These are phyloP conservation scores for Seira ritae DNA, from an alignment of 2,888 invertebrate genomes.

Conservation along the genomic window DNA sequence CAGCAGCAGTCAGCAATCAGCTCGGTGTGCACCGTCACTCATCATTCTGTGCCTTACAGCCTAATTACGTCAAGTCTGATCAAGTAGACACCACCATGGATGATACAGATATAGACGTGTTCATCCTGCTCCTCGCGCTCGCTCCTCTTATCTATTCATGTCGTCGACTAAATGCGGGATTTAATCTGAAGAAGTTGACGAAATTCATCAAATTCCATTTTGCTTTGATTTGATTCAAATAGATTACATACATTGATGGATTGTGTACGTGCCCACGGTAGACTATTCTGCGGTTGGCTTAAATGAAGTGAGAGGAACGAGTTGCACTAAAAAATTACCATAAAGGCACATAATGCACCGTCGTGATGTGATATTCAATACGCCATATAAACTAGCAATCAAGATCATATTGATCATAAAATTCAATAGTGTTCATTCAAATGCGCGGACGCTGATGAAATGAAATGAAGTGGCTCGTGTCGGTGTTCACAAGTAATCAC, in stretches of 20 bases:
- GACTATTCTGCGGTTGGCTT: neutral
- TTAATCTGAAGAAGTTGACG: neutral
- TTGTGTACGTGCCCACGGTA: too few relatives aligned
- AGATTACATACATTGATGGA: too few relatives aligned
- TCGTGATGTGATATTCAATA: neutral
- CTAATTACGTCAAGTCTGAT: neutral
- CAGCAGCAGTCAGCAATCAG: neutral
- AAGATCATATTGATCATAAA: slow-evolving; percentile 2
- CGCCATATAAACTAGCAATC: neutral
- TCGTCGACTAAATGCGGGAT: neutral
- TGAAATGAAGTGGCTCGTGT: slow-evolving; percentile 2
- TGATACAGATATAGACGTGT: too few relatives aligned
- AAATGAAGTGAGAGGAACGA: neutral
- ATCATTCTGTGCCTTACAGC: neutral
- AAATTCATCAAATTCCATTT: too few relatives aligned
- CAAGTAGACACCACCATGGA: too few relatives aligned
- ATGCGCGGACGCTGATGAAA: neutral
- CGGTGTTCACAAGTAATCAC: neutral
- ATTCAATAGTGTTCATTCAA: neutral
- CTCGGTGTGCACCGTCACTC: neutral
- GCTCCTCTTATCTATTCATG: too few relatives aligned
- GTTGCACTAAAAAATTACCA: neutral
- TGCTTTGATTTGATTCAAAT: slow-evolving; percentile 2
- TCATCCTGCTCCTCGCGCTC: too few relatives aligned
- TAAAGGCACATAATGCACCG: too few relatives aligned